phyloP scores from a whole-genome alignment of 2,113 vertebrate genomes.

The Carassius carassius region DNA sequence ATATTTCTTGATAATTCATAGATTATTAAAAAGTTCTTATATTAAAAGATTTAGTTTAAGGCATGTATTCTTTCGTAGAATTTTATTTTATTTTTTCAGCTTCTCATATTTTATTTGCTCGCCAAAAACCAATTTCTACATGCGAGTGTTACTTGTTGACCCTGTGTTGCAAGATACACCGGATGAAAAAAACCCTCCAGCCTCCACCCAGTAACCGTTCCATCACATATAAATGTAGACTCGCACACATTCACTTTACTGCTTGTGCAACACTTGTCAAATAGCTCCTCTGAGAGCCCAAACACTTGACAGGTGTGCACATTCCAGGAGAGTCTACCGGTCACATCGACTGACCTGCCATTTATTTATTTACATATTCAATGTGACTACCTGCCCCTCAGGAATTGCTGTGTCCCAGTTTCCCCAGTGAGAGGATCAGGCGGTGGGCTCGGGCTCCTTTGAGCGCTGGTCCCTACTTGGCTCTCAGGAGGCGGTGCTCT shows the following conservation, averaged over 20 bases:
- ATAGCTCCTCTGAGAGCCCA: not conserved
- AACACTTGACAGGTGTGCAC: not conserved
- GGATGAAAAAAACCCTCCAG: not conserved
- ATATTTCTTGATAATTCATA: not conserved
- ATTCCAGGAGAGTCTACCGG: not conserved
- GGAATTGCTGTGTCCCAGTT: constrained; percentile 40
- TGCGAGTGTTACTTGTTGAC: not conserved
- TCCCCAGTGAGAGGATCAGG: constrained; percentile 29
- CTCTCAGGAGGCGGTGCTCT: constrained; percentile 19
- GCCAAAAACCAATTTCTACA: not conserved
- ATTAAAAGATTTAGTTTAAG: too few relatives aligned
- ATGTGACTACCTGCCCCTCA: constrained; percentile 5
- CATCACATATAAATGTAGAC: not conserved
- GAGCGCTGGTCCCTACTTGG: constrained; percentile 39
- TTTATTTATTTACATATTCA: constrained; percentile 34
- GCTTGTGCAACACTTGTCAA: not conserved
- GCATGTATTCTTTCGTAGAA: not conserved
- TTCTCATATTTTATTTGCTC: not conserved
- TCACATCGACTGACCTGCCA: not conserved
- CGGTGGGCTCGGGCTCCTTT: constrained; percentile 2
- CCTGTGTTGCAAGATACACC: not conserved
- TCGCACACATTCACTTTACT: not conserved
- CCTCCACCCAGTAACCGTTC: not conserved
- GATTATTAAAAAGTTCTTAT: too few relatives aligned
- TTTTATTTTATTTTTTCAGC: not conserved